phyloP scores from a whole-genome alignment of 2,113 vertebrate genomes.

The Misgurnus anguillicaudatus region DNA sequence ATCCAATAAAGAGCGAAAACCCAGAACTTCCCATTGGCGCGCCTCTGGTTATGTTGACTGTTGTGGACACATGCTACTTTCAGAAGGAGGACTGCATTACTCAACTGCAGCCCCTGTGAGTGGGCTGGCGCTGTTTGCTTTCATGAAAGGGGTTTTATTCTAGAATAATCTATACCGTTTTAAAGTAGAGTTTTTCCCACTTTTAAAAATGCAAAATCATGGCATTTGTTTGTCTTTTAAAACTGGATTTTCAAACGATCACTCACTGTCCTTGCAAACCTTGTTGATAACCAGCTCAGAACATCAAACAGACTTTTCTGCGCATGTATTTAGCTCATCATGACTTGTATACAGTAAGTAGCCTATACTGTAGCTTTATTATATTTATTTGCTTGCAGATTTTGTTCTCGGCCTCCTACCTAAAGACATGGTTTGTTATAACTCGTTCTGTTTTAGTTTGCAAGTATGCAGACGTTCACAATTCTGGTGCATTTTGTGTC shows the following conservation, averaged over 20 bases:
- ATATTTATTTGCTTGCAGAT: constrained; percentile 45
- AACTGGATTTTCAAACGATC: constrained; percentile 27
- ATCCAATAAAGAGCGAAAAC: constrained; percentile 2
- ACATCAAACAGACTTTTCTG: neutral
- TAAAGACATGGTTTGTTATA: neutral
- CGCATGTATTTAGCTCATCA: constrained; percentile 46
- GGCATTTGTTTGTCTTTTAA: constrained; percentile 33
- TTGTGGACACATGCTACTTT: neutral
- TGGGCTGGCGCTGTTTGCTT: constrained; percentile 43
- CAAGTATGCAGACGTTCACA: neutral
- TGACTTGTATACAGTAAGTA: constrained; percentile 55
- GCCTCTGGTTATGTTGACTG: neutral
- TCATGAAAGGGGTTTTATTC: constrained; percentile 51
- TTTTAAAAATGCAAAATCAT: constrained; percentile 47
- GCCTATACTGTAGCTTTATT: constrained; percentile 48
- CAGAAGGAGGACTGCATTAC: constrained; percentile 28
- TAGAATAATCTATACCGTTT: constrained; percentile 42
- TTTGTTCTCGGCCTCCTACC: too few relatives aligned
- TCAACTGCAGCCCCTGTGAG: constrained; percentile 1
- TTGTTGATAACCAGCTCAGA: constrained; percentile 24
- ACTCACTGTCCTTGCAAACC: neutral
- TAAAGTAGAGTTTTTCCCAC: constrained; percentile 50
- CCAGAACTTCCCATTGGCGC: constrained; percentile 1
- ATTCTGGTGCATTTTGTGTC: neutral
- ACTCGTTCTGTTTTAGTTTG: neutral